Evolutionary conservation across 37 sponge, comb jelly and placozoan genomes (phyloP), one percentile per base, ranked within the genome.

Genomic region (Oopsacas minuta): DNA sequence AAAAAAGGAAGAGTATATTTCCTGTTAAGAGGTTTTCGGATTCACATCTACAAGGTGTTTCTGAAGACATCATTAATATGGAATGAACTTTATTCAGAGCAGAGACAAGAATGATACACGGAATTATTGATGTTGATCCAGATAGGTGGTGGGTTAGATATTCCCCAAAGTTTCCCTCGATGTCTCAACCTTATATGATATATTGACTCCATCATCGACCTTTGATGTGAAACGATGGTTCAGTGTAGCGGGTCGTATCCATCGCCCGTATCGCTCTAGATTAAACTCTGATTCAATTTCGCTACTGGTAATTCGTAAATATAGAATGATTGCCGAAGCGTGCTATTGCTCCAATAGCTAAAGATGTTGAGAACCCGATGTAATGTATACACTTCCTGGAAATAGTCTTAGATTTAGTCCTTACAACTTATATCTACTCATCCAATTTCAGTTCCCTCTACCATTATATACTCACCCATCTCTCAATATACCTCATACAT

Each of bases 1-100:
- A 42, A 42, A 42, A 10, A 25, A 61, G 30, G 75, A 61, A 61
- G 75, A 61, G 75, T 61, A 5, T 61, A 61, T 61, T 61, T n/a
- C 75, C 75, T 61, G 30, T n/a, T 61, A 61, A 61, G 75, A 61
- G 75, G 30, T 61, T 25, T n/a, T 61, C 75, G 30, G 75, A 61
- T 61, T 61, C 75, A 25, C 20, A 61, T n/a, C 20, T n/a, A 61
- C 75, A 61, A n/a, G 28, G 20, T 25, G 20, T 25, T 61, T 61
- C 28, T 61, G 30, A 61, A 10, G 75, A 61, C 22, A n/a, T 61
- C 30, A 61, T 61, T 12, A 34, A 61, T 61, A 61, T 61, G 75
- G 75, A 61, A 61, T 25, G 22, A 61, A 61, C 75, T 25, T n/a
- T 61, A 61, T 61, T 61, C 75, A 61, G 30, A 61, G 75, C 75